Conservation (phyloP, 2,888 invertebrate genomes). For the Thereva unica region DNA sequence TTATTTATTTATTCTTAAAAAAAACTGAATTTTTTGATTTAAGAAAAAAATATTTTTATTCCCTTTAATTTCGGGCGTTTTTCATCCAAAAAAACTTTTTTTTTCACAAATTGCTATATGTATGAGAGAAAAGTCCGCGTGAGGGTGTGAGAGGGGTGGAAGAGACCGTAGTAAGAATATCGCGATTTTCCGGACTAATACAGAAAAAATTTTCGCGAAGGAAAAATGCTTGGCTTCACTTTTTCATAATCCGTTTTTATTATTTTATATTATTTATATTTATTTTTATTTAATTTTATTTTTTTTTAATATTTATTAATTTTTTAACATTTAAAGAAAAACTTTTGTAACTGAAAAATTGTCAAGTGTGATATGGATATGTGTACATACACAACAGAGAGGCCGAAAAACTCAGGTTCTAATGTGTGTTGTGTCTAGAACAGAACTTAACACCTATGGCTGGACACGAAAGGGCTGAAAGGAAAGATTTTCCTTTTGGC, state of each 20-base stretch:
- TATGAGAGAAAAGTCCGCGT: too few relatives aligned
- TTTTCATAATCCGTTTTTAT: neutral
- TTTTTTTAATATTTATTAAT: neutral
- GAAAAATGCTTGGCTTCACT: too few relatives aligned
- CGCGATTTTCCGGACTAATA: too few relatives aligned
- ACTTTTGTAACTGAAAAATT: conserved; percentile 37
- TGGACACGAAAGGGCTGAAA: conserved; percentile 33
- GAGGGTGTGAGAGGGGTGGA: too few relatives aligned
- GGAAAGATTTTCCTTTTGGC: conserved; percentile 30
- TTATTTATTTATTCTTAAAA: neutral
- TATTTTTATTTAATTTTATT: neutral
- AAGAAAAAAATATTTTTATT: conserved; percentile 21
- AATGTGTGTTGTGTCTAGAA: conserved; percentile 42
- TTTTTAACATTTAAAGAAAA: conserved; percentile 29
- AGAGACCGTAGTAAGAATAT: too few relatives aligned
- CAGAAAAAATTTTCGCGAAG: too few relatives aligned
- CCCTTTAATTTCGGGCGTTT: too few relatives aligned
- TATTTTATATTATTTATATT: neutral
- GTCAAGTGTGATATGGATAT: conserved; percentile 41
- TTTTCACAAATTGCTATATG: too few relatives aligned
- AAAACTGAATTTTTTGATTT: conserved; percentile 12
- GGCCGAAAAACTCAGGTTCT: conserved; percentile 43
- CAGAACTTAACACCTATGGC: conserved; percentile 41
- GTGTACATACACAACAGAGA: conserved; percentile 41
- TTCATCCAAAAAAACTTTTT: too few relatives aligned